Evolutionary conservation across 2,888 invertebrate genomes (phyloP).

Genomic region (Cynaeus angustus): DNA sequence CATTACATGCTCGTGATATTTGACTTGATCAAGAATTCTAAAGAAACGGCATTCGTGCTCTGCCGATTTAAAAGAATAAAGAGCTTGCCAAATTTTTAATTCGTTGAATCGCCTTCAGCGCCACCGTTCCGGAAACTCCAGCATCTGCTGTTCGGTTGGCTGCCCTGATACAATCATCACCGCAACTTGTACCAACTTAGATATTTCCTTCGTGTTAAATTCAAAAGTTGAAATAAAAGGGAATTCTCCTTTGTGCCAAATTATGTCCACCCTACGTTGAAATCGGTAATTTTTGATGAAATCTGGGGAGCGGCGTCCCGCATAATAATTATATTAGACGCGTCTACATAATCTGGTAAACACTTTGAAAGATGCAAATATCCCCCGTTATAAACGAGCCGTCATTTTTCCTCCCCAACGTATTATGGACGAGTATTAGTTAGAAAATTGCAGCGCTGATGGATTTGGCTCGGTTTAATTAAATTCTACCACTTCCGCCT

Average conservation of each 20-base stretch:
- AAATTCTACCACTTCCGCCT: constrained; percentile 63
- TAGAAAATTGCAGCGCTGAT: constrained; percentile 64
- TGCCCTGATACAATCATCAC: constrained; percentile 49
- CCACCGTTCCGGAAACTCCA: constrained; percentile 54
- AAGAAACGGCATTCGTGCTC: constrained; percentile 16
- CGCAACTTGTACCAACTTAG: constrained; percentile 55
- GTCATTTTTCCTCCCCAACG: constrained; percentile 62
- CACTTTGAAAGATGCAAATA: constrained; percentile 61
- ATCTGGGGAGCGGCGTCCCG: constrained; percentile 23
- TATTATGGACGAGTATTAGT: constrained; percentile 63
- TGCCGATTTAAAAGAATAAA: constrained; percentile 46
- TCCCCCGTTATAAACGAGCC: constrained; percentile 62
- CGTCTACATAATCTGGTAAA: constrained; percentile 48
- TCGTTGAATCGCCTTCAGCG: constrained; percentile 52
- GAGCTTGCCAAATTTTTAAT: constrained; percentile 56
- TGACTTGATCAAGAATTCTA: constrained; percentile 11
- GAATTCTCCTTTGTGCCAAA: constrained; percentile 15
- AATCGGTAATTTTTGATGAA: constrained; percentile 43
- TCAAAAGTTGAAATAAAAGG: constrained; percentile 31
- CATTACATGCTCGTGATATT: constrained; percentile 24
- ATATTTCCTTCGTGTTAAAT: constrained; percentile 39
- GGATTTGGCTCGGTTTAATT: constrained; percentile 65
- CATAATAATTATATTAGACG: constrained; percentile 46
- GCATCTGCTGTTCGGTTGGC: constrained; percentile 54
- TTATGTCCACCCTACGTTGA: constrained; percentile 8